Conservation (phyloP, 37 sponge, comb jelly and placozoan species). For the Corticium candelabrum region DNA sequence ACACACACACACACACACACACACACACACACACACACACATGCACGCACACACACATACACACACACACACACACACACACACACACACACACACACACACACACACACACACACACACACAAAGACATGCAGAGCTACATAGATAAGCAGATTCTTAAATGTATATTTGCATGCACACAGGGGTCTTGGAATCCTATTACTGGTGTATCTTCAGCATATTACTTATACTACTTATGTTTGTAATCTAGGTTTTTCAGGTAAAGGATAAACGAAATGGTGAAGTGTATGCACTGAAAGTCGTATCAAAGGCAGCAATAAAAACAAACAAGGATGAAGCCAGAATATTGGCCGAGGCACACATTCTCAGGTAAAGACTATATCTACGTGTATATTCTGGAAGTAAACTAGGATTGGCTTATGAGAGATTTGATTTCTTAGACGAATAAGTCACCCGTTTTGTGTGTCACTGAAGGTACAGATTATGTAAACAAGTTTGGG, state of each 20-base stretch:
- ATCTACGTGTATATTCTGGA: neutral
- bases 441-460: constrained; percentile 45
- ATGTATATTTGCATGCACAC: neutral
- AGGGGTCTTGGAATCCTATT: too few relatives aligned
- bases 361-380: constrained; percentile 57
- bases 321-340: constrained; percentile 51
- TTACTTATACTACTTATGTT: neutral
- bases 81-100: constrained; percentile 5
- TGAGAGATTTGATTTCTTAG: constrained; percentile 15
- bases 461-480: constrained; percentile 49
- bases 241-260: neutral
- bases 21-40: constrained; percentile 5
- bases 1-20: constrained; percentile 5
- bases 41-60: neutral
- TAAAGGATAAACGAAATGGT: neutral
- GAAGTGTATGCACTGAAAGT: constrained; percentile 62
- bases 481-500: neutral
- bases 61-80: constrained; percentile 5
- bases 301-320: constrained; percentile 59
- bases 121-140: too few relatives aligned
- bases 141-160: neutral
- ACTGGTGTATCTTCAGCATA: too few relatives aligned
- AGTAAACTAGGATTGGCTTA: neutral
- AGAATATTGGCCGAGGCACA: constrained; percentile 47
- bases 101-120: constrained; percentile 5